phyloP scores from a whole-genome alignment of 1,140 invertebrate species.

The Anastrepha ludens region DNA sequence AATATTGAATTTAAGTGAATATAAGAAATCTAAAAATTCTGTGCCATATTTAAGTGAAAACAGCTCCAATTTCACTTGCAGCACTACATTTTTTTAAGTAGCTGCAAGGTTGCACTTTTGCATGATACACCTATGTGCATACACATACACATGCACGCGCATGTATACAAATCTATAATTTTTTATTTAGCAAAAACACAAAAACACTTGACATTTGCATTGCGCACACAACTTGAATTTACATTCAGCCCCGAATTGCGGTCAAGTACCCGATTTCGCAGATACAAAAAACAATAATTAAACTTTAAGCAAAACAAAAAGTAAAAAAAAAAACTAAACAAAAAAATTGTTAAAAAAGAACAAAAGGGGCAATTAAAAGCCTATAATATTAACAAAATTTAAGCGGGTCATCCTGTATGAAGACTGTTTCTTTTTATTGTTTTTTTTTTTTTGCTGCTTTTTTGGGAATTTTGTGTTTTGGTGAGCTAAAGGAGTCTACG shows the following conservation, averaged over 20 bases:
- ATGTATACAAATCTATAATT: not conserved
- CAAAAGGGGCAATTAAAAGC: too few relatives aligned
- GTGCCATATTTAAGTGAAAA: not conserved
- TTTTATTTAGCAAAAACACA: not conserved
- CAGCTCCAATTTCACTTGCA: not conserved
- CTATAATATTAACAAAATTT: too few relatives aligned
- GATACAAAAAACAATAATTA: too few relatives aligned
- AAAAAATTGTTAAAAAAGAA: too few relatives aligned
- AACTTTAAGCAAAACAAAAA: too few relatives aligned
- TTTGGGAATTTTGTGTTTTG: too few relatives aligned
- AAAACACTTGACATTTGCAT: constrained; percentile 42
- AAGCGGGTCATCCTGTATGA: too few relatives aligned
- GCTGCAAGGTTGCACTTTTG: constrained; percentile 21
- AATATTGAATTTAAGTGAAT: not conserved
- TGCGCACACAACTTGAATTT: constrained; percentile 25
- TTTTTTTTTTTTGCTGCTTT: too few relatives aligned
- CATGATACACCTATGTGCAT: not conserved
- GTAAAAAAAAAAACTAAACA: too few relatives aligned
- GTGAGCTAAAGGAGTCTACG: too few relatives aligned
- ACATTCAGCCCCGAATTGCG: not conserved
- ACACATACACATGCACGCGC: not conserved
- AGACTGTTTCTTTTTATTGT: too few relatives aligned
- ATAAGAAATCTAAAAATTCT: not conserved
- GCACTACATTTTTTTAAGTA: not conserved
- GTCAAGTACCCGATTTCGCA: constrained; percentile 16